Base-by-base conservation (phyloP, 2,888 invertebrate genomes). In the Abrostola tripartita region DNA sequence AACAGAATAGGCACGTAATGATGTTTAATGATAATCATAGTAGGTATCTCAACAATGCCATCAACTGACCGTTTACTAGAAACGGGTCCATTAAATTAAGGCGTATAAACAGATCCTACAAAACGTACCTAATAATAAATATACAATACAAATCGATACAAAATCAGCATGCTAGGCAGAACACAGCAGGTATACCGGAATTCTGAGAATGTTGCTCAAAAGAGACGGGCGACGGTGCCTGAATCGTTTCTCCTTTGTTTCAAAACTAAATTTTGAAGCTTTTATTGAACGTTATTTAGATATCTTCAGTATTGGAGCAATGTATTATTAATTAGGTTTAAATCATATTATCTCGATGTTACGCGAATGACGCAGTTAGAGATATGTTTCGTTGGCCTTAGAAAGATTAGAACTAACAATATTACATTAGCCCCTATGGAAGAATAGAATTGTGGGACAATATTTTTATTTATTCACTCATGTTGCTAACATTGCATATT, bases 381-480 rank as follows among this genome's bases (percentile, higher is more conserved):
- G 62, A 71, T 63, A 59, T 35, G 37, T 40, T 10, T 54, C 49
- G n/a, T 42, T 50, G 12, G 10, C 52, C 38, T 68, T 47, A 24
- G 24, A 24, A 44, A 44, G 71, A 67, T n/a, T 62, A 59, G 57
- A 61, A 60, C n/a, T 41, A 41, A 47, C 14, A 47, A 14, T 42
- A 38, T 44, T 0, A 6, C 37, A 57, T 24, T 47, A 52, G 40
- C 44, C 14, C 49, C 52, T 36, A 40, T 35, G 14, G 11, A 51
- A 54, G 50, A 53, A n/a, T 35, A 37, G 9, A 71, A 52, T 53
- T 58, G 11, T 55, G 44, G 44, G 8, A 41, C 44, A 55, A 58
- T 5, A 41, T 70, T 61, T 61, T 61, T 70, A 70, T 61, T 57
- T 9, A 66, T 61, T 71, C 57, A 58, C 54, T 56, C 47, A 60